phyloP scores from a whole-genome alignment of 2,888 invertebrate genomes.

The Orthonevra nobilis region DNA sequence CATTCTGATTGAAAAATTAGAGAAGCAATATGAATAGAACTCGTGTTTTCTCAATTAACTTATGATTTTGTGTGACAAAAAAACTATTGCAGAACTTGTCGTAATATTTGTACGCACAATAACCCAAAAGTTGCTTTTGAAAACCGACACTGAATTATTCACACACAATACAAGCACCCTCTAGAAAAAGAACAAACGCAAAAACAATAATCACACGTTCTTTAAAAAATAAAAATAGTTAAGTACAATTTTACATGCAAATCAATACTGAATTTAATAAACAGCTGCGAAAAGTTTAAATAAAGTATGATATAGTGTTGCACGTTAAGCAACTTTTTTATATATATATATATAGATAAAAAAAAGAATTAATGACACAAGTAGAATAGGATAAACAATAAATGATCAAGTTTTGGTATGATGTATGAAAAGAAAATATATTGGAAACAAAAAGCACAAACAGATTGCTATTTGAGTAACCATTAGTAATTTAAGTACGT shows the following conservation, averaged over 20 bases:
- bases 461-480: constrained; percentile 53
- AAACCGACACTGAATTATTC: background rate
- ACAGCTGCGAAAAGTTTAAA: constrained; percentile 17
- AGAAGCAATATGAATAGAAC: no score
- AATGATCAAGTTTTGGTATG: constrained; percentile 24
- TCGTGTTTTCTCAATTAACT: constrained; percentile 1
- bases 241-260: constrained; percentile 61
- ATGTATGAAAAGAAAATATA: constrained; percentile 55
- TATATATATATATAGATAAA: constrained; percentile 32
- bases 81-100: background rate
- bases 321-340: constrained; percentile 39
- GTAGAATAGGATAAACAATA: constrained; percentile 41
- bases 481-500: constrained; percentile 58
- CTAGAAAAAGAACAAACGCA: constrained; percentile 2
- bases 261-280: constrained; percentile 31
- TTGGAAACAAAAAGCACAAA: constrained; percentile 49
- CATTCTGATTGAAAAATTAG: no score
- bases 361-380: constrained; percentile 25
- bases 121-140: background rate
- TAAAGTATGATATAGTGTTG: constrained; percentile 36
- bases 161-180: constrained; percentile 23
- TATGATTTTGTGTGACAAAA: constrained; percentile 3
- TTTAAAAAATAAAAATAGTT: constrained; percentile 43
- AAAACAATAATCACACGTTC: constrained; percentile 8
- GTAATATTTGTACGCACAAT: background rate